phyloP scores from a whole-genome alignment of 2,113 vertebrate genomes.

The Capreolus pygargus region DNA sequence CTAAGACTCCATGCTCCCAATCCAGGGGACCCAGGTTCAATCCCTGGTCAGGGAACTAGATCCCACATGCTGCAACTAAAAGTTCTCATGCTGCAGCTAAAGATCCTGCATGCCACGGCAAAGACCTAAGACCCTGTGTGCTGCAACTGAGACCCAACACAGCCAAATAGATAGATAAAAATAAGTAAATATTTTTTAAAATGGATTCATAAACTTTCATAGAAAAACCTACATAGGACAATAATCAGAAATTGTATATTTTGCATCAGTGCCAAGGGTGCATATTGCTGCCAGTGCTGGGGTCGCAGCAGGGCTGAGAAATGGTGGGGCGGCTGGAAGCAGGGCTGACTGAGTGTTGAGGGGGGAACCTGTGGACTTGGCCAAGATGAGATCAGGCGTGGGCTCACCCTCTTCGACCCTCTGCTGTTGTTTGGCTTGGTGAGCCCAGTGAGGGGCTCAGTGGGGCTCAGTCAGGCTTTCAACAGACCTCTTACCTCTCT shows the following conservation, averaged over 20 bases:
- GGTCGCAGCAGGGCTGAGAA: not conserved
- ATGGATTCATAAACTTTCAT: not conserved
- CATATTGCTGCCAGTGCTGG: not conserved
- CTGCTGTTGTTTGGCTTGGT: constrained; percentile 44
- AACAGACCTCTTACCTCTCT: not conserved
- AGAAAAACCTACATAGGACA: not conserved
- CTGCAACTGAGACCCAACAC: not conserved
- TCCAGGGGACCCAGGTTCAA: not conserved
- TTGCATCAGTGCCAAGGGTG: constrained; percentile 59
- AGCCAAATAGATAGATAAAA: not conserved
- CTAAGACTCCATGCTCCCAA: not conserved
- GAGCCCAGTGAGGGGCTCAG: constrained; percentile 45
- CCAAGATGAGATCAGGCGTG: constrained; percentile 31
- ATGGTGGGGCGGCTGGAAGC: constrained; percentile 44
- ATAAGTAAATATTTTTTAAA: not conserved
- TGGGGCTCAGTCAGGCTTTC: constrained; percentile 19
- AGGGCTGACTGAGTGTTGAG: not conserved
- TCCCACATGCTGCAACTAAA: not conserved
- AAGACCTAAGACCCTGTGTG: not conserved
- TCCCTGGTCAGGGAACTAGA: not conserved
- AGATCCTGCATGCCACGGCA: not conserved
- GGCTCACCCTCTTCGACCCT: not conserved
- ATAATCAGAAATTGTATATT: not conserved
- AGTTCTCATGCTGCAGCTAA: not conserved
- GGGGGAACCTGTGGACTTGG: not conserved